Percentiles rank a stretch among this genome's conserved stretches.
Evolutionary conservation across 2,113 vertebrate genomes (phyloP).

Genomic region (Nanorana parkeri): DNA sequence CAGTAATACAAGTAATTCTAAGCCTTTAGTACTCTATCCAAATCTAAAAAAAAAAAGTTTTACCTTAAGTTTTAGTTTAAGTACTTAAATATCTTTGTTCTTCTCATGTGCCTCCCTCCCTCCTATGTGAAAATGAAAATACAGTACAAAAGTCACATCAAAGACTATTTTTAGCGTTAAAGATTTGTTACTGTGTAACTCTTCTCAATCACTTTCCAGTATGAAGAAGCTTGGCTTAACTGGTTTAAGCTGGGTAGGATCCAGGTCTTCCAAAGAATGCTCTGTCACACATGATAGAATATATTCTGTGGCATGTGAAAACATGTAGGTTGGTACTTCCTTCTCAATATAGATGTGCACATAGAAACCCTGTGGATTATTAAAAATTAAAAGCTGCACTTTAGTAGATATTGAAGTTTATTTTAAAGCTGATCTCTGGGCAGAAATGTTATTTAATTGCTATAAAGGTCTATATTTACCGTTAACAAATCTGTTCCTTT

Average conservation of each 20-base stretch:
- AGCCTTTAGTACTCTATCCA: too few relatives aligned
- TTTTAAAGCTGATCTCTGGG: too few relatives aligned
- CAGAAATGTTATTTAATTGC: too few relatives aligned
- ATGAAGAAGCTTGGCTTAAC: not conserved
- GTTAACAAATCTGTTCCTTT: too few relatives aligned
- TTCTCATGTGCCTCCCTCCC: too few relatives aligned
- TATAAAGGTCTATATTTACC: too few relatives aligned
- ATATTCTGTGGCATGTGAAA: not conserved
- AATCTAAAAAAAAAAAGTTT: too few relatives aligned
- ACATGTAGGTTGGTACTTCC: not conserved
- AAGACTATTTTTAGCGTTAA: not conserved
- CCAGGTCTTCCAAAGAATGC: slow-evolving; percentile 17
- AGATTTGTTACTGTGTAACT: slow-evolving; percentile 38
- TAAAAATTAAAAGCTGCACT: not conserved
- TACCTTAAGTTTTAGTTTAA: too few relatives aligned
- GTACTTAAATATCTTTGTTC: too few relatives aligned
- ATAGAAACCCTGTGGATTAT: not conserved
- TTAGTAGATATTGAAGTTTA: not conserved
- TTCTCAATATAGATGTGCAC: not conserved
- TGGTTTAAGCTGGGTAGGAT: slow-evolving; percentile 16
- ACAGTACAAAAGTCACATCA: not conserved
- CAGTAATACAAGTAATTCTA: too few relatives aligned
- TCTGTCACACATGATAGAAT: not conserved
- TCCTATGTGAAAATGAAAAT: not conserved
- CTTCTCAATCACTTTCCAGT: slow-evolving; percentile 10